Evolutionary conservation across 2,113 vertebrate species (phyloP), one percentile per base, ranked within the genome.

Genomic region (Pontoporia blainvillei): DNA sequence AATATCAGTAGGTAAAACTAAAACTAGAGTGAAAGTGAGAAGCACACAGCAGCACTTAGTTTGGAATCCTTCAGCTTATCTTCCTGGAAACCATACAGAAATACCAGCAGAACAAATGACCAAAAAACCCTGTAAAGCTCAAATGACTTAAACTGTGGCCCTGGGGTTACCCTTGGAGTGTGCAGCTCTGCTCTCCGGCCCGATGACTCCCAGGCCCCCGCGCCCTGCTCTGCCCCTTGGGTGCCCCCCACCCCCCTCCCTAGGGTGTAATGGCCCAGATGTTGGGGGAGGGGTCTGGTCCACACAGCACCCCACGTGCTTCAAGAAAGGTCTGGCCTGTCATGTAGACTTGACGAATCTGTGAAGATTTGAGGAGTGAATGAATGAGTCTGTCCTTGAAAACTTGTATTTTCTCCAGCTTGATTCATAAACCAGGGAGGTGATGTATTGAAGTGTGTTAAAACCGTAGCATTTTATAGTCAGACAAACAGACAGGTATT

Each of bases 1-100:
- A n/a, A 21, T 8, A 29, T 27, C 12, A 7, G 6, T 71, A 27
- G 13, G 29, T 21, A 21, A 52, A 52, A 31, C 73, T 76, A 66
- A 84, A 52, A 11, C 66, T 21, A 25, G 23, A 29, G 3, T 1
- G 6, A 39, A 8, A 3, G 31, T 59, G 34, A 15, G 44, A 67
- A 82, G 14, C 1, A 1, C n/a, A 2, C 4, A 12, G 34, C 20
- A 2, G 52, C 6, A 1, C 20, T 46, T 36, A 0, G 17, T 7
- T 49, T 59, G 49, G 44, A 39, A 8, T 3, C 23, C 17, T 44
- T 27, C 34, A 4, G 14, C 66, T n/a, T n/a, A 18, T 1, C 6
- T 84, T 44, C 52, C 49, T n/a, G 59, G 49, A 84, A 36, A 20
- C 66, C 27, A 3, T n/a, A 1, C 20, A 4, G 62, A 20, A 75